These are phyloP conservation scores for Papilio glaucus DNA, from an alignment of 1,140 invertebrate species.

Conservation along the genomic window DNA sequence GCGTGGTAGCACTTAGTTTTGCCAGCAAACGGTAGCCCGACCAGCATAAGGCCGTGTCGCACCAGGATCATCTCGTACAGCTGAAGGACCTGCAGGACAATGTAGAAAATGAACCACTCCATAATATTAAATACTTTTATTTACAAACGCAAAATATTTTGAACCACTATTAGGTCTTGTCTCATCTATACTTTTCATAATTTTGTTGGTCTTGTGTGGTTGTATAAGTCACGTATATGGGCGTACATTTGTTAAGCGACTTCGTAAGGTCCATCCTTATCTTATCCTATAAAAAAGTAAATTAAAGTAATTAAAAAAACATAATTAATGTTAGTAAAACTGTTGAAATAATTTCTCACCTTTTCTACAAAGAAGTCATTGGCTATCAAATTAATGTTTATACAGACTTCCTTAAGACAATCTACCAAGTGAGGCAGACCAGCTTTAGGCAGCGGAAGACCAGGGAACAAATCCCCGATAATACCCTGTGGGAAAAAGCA, in stretches of 20 bases:
- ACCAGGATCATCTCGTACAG: conserved; percentile 98
- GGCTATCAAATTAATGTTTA: conserved; percentile 91
- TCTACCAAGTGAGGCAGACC: conserved; percentile 83
- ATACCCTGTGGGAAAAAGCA: conserved; percentile 87
- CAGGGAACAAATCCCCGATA: conserved; percentile 95
- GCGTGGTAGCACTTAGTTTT: conserved; percentile 92
- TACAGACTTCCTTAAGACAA: conserved; percentile 87
- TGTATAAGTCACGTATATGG: too few relatives aligned
- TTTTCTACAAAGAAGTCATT: conserved; percentile 94
- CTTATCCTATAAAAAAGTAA: too few relatives aligned
- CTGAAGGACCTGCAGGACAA: conserved; percentile 82
- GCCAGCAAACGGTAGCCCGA: conserved; percentile 95
- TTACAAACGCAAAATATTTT: too few relatives aligned
- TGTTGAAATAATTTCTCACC: conserved; percentile 49
- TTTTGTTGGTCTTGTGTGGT: too few relatives aligned
- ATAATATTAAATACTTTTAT: neutral
- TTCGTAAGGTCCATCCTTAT: too few relatives aligned
- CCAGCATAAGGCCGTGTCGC: conserved; percentile 94
- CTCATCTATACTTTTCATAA: too few relatives aligned
- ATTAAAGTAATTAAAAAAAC: too few relatives aligned
- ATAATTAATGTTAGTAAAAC: neutral
- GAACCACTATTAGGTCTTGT: too few relatives aligned
- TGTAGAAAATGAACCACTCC: conserved; percentile 13
- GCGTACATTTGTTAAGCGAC: too few relatives aligned
- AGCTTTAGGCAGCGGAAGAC: conserved; percentile 89